phyloP scores from a whole-genome alignment of 2,888 invertebrate species.

The Tetheella fluctuosa region DNA sequence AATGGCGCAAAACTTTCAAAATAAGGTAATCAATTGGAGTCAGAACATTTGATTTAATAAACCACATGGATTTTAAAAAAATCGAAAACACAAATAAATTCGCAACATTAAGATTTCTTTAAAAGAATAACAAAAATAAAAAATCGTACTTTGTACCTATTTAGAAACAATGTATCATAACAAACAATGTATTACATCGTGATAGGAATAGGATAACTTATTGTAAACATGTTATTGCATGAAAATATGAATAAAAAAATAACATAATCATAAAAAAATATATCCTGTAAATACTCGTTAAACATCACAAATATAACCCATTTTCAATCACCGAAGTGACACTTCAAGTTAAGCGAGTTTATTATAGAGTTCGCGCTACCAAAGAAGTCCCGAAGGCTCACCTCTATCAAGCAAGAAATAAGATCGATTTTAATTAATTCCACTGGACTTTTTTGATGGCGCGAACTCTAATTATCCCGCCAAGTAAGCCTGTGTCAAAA shows the following conservation, averaged over 20 bases:
- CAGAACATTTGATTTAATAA: background rate
- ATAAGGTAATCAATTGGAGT: slow-evolving; percentile 6
- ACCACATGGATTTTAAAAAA: too few species aligned
- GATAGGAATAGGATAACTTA: background rate
- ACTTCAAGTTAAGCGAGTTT: background rate
- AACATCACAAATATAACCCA: slow-evolving; percentile 8
- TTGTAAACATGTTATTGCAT: background rate
- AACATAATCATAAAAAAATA: slow-evolving; percentile 16
- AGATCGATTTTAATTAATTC: too few species aligned
- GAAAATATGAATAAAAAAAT: slow-evolving; percentile 25
- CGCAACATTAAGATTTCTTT: slow-evolving; percentile 15
- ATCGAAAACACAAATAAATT: background rate
- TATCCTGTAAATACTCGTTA: slow-evolving; percentile 9
- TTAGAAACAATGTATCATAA: background rate
- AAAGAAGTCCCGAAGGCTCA: too few species aligned
- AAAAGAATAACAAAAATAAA: slow-evolving; percentile 29
- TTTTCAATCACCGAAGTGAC: background rate
- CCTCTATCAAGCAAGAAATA: too few species aligned
- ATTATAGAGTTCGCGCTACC: too few species aligned
- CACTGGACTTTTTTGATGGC: too few species aligned
- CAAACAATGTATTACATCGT: background rate
- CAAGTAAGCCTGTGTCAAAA: background rate
- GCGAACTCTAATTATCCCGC: background rate
- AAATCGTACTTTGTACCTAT: slow-evolving; percentile 31
- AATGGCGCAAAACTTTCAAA: too few species aligned